Conservation (phyloP, 2,113 vertebrate species). For the Microcebus ravelobensis region DNA sequence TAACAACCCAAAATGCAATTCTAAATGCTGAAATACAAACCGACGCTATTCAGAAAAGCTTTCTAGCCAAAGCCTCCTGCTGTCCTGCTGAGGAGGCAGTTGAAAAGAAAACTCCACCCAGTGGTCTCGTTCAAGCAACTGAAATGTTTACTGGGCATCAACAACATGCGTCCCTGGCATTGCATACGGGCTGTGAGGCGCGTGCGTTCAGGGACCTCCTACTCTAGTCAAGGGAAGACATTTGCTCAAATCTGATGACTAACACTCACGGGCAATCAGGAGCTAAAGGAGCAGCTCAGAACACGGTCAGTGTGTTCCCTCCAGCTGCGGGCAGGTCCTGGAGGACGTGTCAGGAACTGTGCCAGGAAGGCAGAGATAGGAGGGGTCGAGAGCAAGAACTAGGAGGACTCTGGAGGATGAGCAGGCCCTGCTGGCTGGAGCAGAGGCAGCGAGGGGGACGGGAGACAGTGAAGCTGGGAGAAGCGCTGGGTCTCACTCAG, state of each 20-base stretch:
- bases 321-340: neutral
- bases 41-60: neutral
- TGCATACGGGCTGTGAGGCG: neutral
- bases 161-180: fast-evolving
- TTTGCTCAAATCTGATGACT: neutral
- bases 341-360: neutral
- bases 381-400: neutral
- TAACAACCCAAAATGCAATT: neutral
- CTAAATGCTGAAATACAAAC: neutral
- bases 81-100: neutral
- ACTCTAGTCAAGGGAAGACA: neutral
- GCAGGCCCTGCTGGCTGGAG: neutral
- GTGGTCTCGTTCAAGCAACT: neutral
- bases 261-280: neutral
- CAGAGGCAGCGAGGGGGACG: neutral
- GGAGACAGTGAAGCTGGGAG: fast-evolving
- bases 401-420: neutral
- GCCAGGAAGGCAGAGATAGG: neutral
- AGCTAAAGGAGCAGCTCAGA: neutral
- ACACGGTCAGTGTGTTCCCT: neutral
- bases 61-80: neutral
- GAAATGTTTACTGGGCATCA: neutral
- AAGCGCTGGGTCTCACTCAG: neutral
- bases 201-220: neutral
- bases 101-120: neutral